phyloP scores from a whole-genome alignment of 2,797 vertebrate species.

The Aeoliscus strigatus region DNA sequence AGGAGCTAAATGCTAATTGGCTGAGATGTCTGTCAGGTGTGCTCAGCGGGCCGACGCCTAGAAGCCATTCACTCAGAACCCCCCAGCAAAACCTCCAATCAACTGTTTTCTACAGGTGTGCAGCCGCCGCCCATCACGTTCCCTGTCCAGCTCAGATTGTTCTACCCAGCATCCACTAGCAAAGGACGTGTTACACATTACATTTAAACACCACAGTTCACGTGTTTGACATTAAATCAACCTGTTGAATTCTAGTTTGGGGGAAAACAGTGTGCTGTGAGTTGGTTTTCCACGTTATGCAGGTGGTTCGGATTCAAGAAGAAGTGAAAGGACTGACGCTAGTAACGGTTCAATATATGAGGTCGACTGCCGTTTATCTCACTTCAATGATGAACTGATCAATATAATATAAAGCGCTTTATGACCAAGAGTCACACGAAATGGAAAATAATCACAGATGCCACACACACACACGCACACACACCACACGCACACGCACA shows the following conservation, averaged over 20 bases:
- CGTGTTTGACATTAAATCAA: conserved; percentile 25
- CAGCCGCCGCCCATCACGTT: conserved; percentile 42
- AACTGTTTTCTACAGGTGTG: conserved; percentile 48
- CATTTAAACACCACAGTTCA: conserved; percentile 5
- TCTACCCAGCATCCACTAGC: conserved; percentile 15
- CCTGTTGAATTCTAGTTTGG: conserved; percentile 10
- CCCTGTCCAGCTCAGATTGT: too few species aligned
- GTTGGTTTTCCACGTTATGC: conserved; percentile 27
- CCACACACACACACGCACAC: too few species aligned
- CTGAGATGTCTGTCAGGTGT: conserved; percentile 57
- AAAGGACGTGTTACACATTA: conserved; percentile 14
- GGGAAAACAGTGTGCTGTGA: conserved; percentile 12
- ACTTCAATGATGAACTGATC: conserved; percentile 43
- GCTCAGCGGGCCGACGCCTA: conserved; percentile 38
- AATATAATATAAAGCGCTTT: conserved; percentile 34
- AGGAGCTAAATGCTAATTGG: conserved; percentile 56
- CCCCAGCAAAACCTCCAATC: conserved; percentile 17
- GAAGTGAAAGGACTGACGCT: too few species aligned
- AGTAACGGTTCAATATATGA: conserved; percentile 1
- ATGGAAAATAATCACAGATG: conserved; percentile 67
- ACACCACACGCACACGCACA: too few species aligned
- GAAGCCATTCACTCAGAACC: conserved; percentile 40
- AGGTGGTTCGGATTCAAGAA: too few species aligned
- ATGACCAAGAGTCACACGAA: conserved; percentile 36
- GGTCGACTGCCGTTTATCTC: conserved; percentile 8